Percentiles rank a stretch among this genome's conserved stretches.
Evolutionary conservation across 2,888 invertebrate genomes (phyloP).

Genomic region (Dolomedes plantarius): DNA sequence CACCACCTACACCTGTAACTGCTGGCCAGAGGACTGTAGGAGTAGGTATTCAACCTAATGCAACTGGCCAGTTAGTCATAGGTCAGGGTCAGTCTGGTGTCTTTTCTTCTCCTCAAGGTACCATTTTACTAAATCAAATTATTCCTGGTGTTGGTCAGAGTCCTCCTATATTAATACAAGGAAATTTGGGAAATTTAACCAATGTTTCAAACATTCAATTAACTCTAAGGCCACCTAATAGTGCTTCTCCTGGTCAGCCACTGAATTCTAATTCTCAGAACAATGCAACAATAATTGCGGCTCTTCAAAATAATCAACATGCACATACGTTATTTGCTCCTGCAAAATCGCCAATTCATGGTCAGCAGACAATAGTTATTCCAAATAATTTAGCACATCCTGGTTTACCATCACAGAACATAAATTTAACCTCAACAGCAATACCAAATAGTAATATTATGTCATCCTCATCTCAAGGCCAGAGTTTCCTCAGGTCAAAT

Average conservation of each 20-base stretch:
- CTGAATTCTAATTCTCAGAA: slow-evolving; percentile 53
- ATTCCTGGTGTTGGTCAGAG: slow-evolving; percentile 74
- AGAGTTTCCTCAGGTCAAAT: slow-evolving; percentile 68
- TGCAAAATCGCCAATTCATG: slow-evolving; percentile 76
- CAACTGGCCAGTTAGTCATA: slow-evolving; percentile 68
- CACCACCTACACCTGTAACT: slow-evolving; percentile 47
- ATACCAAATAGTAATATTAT: slow-evolving; percentile 63
- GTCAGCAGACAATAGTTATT: slow-evolving; percentile 72
- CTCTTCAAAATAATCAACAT: slow-evolving; percentile 67
- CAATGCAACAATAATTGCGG: slow-evolving; percentile 70
- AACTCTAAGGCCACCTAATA: slow-evolving; percentile 80
- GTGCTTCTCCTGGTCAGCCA: slow-evolving; percentile 46
- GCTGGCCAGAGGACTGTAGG: slow-evolving; percentile 63
- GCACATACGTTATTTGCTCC: slow-evolving; percentile 49
- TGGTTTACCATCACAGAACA: slow-evolving; percentile 48
- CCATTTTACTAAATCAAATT: slow-evolving; percentile 78
- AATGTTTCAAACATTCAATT: slow-evolving; percentile 81
- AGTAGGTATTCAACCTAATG: slow-evolving; percentile 43
- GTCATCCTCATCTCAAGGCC: slow-evolving; percentile 66
- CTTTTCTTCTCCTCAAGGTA: slow-evolving; percentile 71
- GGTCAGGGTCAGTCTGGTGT: slow-evolving; percentile 70
- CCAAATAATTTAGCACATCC: slow-evolving; percentile 58
- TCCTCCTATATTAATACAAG: slow-evolving; percentile 82
- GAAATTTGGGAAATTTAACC: slow-evolving; percentile 75
- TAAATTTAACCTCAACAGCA: slow-evolving; percentile 55